Evolutionary conservation across 2,113 vertebrate species (phyloP).

Genomic region (Rhizomys pruinosus): DNA sequence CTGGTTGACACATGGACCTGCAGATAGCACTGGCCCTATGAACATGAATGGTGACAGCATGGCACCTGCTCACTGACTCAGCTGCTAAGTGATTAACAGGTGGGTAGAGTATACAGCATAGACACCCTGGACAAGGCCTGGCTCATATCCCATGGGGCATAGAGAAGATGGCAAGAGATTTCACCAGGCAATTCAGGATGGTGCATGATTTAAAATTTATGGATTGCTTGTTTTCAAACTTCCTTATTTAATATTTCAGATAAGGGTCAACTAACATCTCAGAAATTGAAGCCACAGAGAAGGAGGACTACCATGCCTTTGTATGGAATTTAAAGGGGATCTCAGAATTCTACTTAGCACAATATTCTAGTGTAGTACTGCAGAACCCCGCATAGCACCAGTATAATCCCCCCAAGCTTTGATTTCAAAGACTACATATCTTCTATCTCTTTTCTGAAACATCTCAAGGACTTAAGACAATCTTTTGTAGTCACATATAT

Average conservation of each 20-base stretch:
- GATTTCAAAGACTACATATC: background rate
- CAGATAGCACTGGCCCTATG: background rate
- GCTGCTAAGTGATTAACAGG: background rate
- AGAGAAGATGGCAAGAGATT: fast-evolving
- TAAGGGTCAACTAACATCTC: background rate
- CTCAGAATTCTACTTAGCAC: background rate
- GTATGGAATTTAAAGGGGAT: background rate
- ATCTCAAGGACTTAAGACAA: background rate
- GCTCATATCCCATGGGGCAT: background rate
- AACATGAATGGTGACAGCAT: background rate
- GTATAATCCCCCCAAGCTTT: background rate
- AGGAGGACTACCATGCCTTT: background rate
- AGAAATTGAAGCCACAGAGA: background rate
- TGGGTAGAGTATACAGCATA: no score
- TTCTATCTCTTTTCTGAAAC: background rate
- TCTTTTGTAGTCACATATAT: background rate
- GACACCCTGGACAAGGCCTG: background rate
- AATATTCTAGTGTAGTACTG: no score
- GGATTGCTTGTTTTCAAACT: background rate
- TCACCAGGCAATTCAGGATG: background rate
- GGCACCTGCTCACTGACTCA: background rate
- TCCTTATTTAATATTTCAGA: background rate
- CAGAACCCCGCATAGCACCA: no score
- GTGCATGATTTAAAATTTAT: background rate
- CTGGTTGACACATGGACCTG: background rate